Conservation (phyloP, 2,888 invertebrate genomes). For the Chymomyza amoena region DNA sequence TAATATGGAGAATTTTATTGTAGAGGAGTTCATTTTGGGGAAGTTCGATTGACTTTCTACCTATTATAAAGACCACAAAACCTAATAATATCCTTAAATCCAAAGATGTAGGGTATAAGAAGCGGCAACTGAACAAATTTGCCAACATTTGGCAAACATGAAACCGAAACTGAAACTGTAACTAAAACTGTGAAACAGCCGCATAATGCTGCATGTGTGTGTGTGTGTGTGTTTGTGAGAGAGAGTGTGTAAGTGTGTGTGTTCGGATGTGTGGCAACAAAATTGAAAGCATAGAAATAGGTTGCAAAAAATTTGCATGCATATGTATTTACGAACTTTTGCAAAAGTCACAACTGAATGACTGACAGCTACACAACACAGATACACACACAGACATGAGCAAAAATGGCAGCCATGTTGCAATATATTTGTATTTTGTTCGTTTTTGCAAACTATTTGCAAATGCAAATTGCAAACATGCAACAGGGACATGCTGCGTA, state of each 20-base stretch:
- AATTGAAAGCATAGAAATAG: slow-evolving; percentile 61
- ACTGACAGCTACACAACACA: neutral
- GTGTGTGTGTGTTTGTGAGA: slow-evolving; percentile 4
- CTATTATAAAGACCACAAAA: too few species aligned
- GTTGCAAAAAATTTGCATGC: slow-evolving; percentile 64
- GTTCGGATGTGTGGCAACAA: slow-evolving; percentile 36
- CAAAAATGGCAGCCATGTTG: slow-evolving; percentile 22
- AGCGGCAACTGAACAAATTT: slow-evolving; percentile 4
- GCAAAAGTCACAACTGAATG: slow-evolving; percentile 11
- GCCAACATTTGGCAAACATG: slow-evolving; percentile 64
- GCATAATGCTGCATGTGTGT: slow-evolving; percentile 1
- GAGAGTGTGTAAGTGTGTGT: slow-evolving; percentile 3
- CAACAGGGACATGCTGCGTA: slow-evolving; percentile 74
- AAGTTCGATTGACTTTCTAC: too few species aligned
- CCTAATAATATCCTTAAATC: too few species aligned
- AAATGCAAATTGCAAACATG: slow-evolving; percentile 74
- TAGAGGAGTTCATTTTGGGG: too few species aligned
- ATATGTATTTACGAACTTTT: slow-evolving; percentile 64
- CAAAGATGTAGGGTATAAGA: slow-evolving; percentile 9
- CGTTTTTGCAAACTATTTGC: slow-evolving; percentile 72
- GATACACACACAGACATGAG: neutral
- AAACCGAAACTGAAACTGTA: slow-evolving; percentile 69
- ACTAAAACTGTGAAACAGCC: slow-evolving; percentile 45
- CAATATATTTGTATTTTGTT: slow-evolving; percentile 67
- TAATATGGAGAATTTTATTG: too few species aligned